Percentiles rank a stretch among this genome's conserved stretches.
These are phyloP conservation scores for Apeira syringaria DNA, from an alignment of 2,888 invertebrate genomes.

Conservation along the genomic window DNA sequence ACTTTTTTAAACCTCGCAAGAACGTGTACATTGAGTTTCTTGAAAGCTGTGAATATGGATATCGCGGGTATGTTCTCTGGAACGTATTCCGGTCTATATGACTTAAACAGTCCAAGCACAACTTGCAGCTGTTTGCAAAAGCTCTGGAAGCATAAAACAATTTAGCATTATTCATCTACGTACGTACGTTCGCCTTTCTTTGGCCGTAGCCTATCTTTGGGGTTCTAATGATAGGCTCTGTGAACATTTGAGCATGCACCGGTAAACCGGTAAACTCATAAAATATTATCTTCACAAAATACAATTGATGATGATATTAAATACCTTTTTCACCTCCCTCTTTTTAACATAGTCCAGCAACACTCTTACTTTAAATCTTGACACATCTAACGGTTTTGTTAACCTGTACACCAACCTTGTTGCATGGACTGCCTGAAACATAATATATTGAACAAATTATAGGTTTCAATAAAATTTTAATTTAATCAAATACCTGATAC, in stretches of 20 bases:
- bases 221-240: too few relatives aligned
- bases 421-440: slow-evolving; percentile 63
- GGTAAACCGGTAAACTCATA: too few relatives aligned
- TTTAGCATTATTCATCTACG: too few relatives aligned
- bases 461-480: too few relatives aligned
- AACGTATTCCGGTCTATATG: slow-evolving; percentile 75
- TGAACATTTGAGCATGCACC: too few relatives aligned
- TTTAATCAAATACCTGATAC: too few relatives aligned
- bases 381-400: slow-evolving; percentile 73
- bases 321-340: slow-evolving; percentile 68
- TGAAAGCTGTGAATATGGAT: slow-evolving; percentile 67
- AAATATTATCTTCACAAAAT: too few relatives aligned
- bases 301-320: too few relatives aligned
- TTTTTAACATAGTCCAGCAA: slow-evolving; percentile 63
- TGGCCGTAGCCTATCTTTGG: too few relatives aligned
- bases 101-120: slow-evolving; percentile 70
- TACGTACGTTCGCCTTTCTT: too few relatives aligned
- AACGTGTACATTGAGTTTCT: slow-evolving; percentile 58
- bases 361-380: slow-evolving; percentile 62
- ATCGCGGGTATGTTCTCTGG: slow-evolving; percentile 72
- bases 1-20: slow-evolving; percentile 57
- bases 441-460: too few relatives aligned
- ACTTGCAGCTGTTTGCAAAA: slow-evolving; percentile 65
- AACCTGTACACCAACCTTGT: slow-evolving; percentile 70
- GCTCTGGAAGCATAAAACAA: slow-evolving; percentile 57